Conservation (phyloP, 2,888 invertebrate species). For the Mayetiola destructor region DNA sequence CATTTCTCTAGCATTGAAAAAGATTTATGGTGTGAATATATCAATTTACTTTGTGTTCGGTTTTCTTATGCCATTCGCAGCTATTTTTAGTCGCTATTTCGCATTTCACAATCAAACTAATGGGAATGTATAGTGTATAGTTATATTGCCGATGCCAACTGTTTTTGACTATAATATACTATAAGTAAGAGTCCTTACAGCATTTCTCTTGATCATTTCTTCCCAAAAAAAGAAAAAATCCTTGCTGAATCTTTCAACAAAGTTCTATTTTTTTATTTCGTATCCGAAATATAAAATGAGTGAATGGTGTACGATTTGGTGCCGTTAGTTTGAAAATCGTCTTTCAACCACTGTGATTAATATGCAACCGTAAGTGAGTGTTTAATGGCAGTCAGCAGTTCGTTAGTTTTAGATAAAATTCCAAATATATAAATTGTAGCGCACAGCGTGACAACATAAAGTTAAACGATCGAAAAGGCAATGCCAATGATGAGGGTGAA, state of each 20-base stretch:
- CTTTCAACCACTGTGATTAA: background rate
- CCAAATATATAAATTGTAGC: no score
- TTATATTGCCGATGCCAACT: constrained; percentile 6
- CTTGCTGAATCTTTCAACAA: no score
- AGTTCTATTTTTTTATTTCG: no score
- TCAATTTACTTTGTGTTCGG: constrained; percentile 1
- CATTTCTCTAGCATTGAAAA: no score
- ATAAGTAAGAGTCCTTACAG: no score
- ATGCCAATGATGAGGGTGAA: background rate
- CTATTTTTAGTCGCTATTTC: background rate
- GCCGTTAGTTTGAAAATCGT: no score
- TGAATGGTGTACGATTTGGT: no score
- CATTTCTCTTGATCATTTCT: no score
- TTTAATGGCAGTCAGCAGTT: background rate
- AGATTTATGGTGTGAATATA: constrained; percentile 12
- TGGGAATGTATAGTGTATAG: constrained; percentile 4
- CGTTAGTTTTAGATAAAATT: constrained; percentile 8
- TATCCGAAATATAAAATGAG: no score
- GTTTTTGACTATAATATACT: no score
- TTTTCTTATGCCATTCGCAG: background rate
- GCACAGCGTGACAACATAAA: no score
- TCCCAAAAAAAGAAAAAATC: no score
- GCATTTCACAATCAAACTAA: background rate
- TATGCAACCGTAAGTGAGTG: background rate
- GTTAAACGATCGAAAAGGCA: background rate